phyloP scores from a whole-genome alignment of 2,888 invertebrate species.

The Aleiodes leptofemur region DNA sequence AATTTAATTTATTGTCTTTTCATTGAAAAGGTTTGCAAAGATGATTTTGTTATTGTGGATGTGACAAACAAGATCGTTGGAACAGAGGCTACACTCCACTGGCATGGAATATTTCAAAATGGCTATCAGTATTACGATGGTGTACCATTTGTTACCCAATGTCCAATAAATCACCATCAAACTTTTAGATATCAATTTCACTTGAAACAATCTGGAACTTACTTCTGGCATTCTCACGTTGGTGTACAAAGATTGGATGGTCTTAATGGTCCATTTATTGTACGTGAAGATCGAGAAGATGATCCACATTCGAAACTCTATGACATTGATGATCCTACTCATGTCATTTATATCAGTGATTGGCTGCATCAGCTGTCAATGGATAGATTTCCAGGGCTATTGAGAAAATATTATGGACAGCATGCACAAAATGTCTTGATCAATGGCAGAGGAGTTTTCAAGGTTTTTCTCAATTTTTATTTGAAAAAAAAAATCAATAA shows the following conservation, averaged over 20 bases:
- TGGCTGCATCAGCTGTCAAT: conserved; percentile 73
- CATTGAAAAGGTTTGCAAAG: conserved; percentile 85
- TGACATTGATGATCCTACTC: conserved; percentile 77
- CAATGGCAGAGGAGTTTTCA: conserved; percentile 68
- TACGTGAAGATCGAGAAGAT: conserved; percentile 76
- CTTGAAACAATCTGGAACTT: conserved; percentile 71
- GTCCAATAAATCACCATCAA: conserved; percentile 79
- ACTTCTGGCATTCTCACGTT: conserved; percentile 74
- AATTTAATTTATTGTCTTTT: conserved; percentile 66
- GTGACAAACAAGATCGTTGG: conserved; percentile 91
- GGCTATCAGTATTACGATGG: conserved; percentile 92
- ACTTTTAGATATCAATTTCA: conserved; percentile 68
- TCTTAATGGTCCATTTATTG: conserved; percentile 78
- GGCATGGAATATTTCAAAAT: conserved; percentile 92
- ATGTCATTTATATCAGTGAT: conserved; percentile 78
- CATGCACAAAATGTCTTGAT: conserved; percentile 70
- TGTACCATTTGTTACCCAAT: conserved; percentile 92
- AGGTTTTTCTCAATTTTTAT: conserved; percentile 50
- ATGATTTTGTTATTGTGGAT: conserved; percentile 90
- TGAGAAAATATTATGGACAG: conserved; percentile 73
- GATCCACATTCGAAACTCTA: conserved; percentile 67
- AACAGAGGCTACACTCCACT: conserved; percentile 91
- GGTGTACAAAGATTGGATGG: conserved; percentile 80
- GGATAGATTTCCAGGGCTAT: conserved; percentile 73
- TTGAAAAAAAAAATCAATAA: not conserved